Evolutionary conservation across 2,797 vertebrate species (phyloP), one percentile per base, ranked within the genome.

Genomic region (Clarias laeviceps): DNA sequence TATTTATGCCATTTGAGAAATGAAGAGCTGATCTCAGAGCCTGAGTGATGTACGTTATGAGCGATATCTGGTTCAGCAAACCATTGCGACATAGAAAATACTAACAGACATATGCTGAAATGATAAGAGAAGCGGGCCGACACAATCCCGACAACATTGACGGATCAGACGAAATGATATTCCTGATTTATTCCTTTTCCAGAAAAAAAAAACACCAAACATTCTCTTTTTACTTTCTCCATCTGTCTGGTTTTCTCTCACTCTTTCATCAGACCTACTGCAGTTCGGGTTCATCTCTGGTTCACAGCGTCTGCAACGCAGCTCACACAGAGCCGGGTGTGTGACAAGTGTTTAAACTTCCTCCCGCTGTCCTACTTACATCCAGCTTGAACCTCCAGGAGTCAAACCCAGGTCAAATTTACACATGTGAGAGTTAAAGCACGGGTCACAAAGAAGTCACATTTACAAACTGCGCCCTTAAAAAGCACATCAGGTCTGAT

Each of bases 231-330:
- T 80, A 73, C 56, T 32, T 29, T 69, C 74, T 78, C 64, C 70
- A 29, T 85, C 83, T 87, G 82, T 79, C 73, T 86, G 45, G 9
- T 73, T 78, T 27, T 86, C 73, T 62, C 82, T 29, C 82, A 34
- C 50, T 68, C 70, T 84, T 70, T 87, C 78, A 84, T 83, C 76
- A 76, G 61, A 65, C 84, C 82, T 76, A 61, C 66, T 83, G 77
- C 61, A 68, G 81, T 70, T 80, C 27, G 59, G 27, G 84, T 83
- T 88, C 84, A 85, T 80, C 82, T 54, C n/a, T 40, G 77, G 84
- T 85, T 68, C 82, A 78, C 50, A 77, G 65, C 68, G 81, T 83
- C 85, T 29, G 85, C 20, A 29, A 64, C 64, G 81, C 37, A 2
- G 74, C 65, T 68, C 68, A 59, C 57, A 18, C 62, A 22, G 73